These are phyloP conservation scores for Microchirus variegatus DNA, from an alignment of 2,797 vertebrate genomes.

Conservation along the genomic window DNA sequence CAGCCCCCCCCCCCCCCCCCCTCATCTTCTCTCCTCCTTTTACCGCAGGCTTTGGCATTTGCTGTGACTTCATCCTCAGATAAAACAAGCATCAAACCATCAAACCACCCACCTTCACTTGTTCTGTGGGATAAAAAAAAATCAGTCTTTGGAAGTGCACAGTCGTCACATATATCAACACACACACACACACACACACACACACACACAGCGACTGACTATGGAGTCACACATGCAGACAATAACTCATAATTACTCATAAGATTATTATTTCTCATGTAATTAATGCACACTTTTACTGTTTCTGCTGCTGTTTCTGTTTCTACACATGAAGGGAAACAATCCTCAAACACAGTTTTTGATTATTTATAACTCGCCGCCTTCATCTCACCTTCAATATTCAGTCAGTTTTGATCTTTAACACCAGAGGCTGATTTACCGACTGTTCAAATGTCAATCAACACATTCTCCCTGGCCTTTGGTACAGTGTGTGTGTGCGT, in stretches of 20 bases:
- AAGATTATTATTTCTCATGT: not conserved
- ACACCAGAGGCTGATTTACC: too few species aligned
- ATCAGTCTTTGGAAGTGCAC: conserved; percentile 28
- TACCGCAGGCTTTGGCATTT: conserved; percentile 61
- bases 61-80: conserved; percentile 53
- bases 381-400: too few species aligned
- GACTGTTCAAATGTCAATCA: too few species aligned
- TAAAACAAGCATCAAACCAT: conserved; percentile 66
- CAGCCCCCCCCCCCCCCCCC: conserved; percentile 1
- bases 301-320: too few species aligned
- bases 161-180: conserved; percentile 17
- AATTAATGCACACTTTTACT: too few species aligned
- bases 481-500: too few species aligned
- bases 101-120: conserved; percentile 67
- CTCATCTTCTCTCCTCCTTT: conserved; percentile 19
- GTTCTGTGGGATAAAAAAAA: too few species aligned
- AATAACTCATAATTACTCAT: not conserved
- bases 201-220: conserved; percentile 22
- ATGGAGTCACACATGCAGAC: not conserved
- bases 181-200: not conserved
- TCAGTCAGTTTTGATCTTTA: too few species aligned
- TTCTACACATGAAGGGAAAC: too few species aligned
- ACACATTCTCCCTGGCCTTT: too few species aligned
- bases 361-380: too few species aligned
- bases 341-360: too few species aligned